Base-by-base conservation (phyloP, 2,797 vertebrate species). In the Leptatherina wallacei region DNA sequence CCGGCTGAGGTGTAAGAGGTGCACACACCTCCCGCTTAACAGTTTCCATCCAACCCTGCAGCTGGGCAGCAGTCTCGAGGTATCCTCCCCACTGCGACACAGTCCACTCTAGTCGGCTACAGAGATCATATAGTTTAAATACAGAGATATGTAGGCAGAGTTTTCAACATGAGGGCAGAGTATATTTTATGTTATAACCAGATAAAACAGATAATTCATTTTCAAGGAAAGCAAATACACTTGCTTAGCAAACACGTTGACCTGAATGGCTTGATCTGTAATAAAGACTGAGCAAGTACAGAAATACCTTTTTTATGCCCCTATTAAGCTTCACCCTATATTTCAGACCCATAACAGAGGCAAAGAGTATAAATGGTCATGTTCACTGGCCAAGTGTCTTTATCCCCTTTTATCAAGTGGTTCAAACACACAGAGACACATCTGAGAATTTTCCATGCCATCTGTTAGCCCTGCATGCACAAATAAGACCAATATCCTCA, bases 21-120 rank as follows among this genome's bases (percentile, higher is more conserved):
- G 95, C 93, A 6, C 95, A 95, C 32, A 98, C 93, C 83, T 96
- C 94, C 24, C 91, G 92, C 86, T 97, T 96, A 32, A 96, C 69
- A 2, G 92, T 95, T 76, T 98, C 96, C 93, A 99, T 94, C 98
- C 98, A 99, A 74, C 95, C 95, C 49, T 95, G 96, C 89, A 99
- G 81, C 81, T 97, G 97, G 40, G 78, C 90, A 62, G 95, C 96
- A 70, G 94, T 95, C 84, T 99, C 96, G 64, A 96, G 80, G 82
- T 97, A 97, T 60, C 96, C 95, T 56, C 95, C 96, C 98, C 98
- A 99, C 79, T 98, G 96, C 68, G 89, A 92, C 77, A 98, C 93
- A 0, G 97, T 95, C 92, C 95, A 95, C 86, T 98, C 97, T 70
- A 99, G 88, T 30, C 95, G 94, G 79, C 98, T 99, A 83, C 29